Percentiles rank a stretch among this genome's conserved stretches.
Conservation (phyloP, 2,888 invertebrate genomes). For the Apamea sordens region DNA sequence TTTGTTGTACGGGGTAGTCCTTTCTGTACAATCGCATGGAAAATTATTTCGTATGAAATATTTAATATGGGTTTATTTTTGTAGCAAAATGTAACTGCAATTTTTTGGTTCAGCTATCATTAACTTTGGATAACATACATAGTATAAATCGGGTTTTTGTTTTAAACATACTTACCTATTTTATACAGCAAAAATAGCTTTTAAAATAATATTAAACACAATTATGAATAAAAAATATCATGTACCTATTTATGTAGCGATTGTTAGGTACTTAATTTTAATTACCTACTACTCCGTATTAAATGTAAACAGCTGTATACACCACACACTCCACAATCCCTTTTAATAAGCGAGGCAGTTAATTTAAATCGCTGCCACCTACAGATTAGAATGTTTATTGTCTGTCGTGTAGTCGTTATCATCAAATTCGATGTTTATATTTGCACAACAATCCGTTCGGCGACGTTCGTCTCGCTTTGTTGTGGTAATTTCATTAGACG, state of each 20-base stretch:
- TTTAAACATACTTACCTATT: neutral
- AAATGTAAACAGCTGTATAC: neutral
- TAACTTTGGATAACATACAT: conserved; percentile 3
- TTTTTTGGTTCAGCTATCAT: conserved; percentile 4
- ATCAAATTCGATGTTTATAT: conserved; percentile 86
- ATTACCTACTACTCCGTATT: too few relatives aligned
- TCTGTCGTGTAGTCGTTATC: conserved; percentile 75
- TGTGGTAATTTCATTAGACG: conserved; percentile 88
- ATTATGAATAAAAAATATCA: too few relatives aligned
- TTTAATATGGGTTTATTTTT: conserved; percentile 33
- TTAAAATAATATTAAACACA: neutral
- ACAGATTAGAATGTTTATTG: conserved; percentile 70
- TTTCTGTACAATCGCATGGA: conserved; percentile 46
- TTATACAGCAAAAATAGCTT: neutral
- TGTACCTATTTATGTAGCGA: neutral
- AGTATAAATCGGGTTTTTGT: neutral
- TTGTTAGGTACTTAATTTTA: too few relatives aligned
- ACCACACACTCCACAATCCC: conserved; percentile 16
- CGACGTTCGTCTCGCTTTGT: conserved; percentile 81
- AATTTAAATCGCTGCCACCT: conserved; percentile 62
- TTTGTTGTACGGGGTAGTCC: conserved; percentile 60
- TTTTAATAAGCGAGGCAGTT: conserved; percentile 41
- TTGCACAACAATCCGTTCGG: conserved; percentile 83
- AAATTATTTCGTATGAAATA: conserved; percentile 55
- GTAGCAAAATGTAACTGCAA: conserved; percentile 13